A percentile compares a stretch with the other conserved stretches of the same genome.
Conservation (phyloP, 2,888 invertebrate species). For the Drosophila robusta region DNA sequence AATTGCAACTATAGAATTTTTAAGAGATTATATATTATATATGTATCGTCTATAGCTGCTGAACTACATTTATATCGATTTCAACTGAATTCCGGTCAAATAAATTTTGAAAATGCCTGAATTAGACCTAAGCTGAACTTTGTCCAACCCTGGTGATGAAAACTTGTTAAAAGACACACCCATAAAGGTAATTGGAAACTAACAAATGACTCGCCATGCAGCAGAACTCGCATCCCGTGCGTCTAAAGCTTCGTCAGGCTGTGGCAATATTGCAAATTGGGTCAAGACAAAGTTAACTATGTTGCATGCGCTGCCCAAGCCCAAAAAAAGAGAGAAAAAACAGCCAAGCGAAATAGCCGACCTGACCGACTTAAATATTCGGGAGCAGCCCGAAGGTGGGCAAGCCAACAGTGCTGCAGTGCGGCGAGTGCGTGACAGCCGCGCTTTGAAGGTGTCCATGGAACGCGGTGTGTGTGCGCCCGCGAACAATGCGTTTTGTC, state of each 20-base stretch:
- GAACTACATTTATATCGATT: neutral
- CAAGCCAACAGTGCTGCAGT: neutral
- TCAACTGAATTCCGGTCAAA: neutral
- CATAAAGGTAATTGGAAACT: neutral
- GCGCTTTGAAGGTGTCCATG: slow-evolving; percentile 28
- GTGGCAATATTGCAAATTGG: slow-evolving; percentile 33
- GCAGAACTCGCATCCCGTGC: neutral
- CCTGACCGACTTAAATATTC: slow-evolving; percentile 72
- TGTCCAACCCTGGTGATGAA: neutral
- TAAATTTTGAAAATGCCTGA: neutral
- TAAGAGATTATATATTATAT: too few relatives aligned
- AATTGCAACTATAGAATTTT: too few relatives aligned
- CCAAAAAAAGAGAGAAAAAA: slow-evolving; percentile 3
- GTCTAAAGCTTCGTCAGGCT: slow-evolving; percentile 1
- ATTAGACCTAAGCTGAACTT: neutral
- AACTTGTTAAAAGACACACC: slow-evolving; percentile 14
- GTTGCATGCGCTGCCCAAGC: slow-evolving; percentile 14
- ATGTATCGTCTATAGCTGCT: too few relatives aligned
- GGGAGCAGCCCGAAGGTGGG: slow-evolving; percentile 53
- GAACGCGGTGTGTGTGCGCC: slow-evolving; percentile 22
- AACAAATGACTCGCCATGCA: neutral
- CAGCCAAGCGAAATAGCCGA: slow-evolving; percentile 46
- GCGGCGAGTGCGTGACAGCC: slow-evolving; percentile 44
- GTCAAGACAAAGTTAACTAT: slow-evolving; percentile 21
- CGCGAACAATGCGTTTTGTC: slow-evolving; percentile 77